Evolutionary conservation across 2,797 vertebrate genomes (phyloP).

Genomic region (Carduelis carduelis): DNA sequence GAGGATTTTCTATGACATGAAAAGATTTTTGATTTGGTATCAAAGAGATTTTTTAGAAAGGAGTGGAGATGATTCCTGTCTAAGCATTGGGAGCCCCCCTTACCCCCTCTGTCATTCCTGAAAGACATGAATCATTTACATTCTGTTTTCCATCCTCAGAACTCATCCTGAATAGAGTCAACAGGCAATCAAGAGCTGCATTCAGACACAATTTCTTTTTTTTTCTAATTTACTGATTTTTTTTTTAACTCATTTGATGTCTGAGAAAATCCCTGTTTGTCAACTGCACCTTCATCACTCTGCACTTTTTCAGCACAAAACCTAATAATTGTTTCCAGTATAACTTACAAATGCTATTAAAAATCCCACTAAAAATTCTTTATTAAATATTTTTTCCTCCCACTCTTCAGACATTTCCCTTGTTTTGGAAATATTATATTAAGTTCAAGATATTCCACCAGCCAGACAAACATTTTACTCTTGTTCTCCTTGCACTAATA

Average conservation of each 20-base stretch:
- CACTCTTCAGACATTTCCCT: not conserved
- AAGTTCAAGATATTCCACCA: not conserved
- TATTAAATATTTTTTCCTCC: not conserved
- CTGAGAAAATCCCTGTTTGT: not conserved
- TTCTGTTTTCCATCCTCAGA: not conserved
- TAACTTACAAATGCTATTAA: not conserved
- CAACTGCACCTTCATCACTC: accelerated
- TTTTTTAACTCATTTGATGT: not conserved
- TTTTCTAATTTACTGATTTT: not conserved
- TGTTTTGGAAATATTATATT: not conserved
- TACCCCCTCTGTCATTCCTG: not conserved
- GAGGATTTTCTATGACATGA: not conserved
- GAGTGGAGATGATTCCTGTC: not conserved
- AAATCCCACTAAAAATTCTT: not conserved
- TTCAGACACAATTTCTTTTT: not conserved
- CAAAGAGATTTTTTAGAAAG: not conserved
- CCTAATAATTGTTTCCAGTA: not conserved
- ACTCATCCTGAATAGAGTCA: not conserved
- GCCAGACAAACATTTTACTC: not conserved
- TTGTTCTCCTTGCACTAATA: not conserved
- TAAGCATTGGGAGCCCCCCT: not conserved
- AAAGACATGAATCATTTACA: not conserved
- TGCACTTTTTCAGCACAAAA: not conserved
- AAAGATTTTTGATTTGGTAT: not conserved
- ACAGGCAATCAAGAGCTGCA: not conserved